Conservation (phyloP, 2,113 vertebrate genomes). For the Podarcis muralis region DNA sequence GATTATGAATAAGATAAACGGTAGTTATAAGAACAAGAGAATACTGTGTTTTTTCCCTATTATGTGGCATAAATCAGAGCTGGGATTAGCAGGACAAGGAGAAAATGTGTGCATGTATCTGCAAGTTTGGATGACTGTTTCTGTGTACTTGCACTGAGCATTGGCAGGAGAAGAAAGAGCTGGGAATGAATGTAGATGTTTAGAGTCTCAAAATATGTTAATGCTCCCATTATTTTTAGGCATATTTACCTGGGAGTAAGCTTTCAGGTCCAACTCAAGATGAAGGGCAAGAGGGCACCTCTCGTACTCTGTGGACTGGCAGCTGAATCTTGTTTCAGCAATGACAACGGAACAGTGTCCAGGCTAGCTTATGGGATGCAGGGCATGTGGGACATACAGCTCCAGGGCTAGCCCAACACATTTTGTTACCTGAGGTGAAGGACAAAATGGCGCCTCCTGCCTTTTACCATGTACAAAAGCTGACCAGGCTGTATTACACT, state of each 20-base stretch:
- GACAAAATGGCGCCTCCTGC: too few relatives aligned
- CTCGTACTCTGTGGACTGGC: neutral
- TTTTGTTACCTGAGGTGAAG: too few relatives aligned
- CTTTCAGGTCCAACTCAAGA: neutral
- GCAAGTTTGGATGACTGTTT: neutral
- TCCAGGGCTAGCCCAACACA: too few relatives aligned
- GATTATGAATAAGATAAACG: neutral
- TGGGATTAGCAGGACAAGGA: neutral
- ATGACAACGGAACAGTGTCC: neutral
- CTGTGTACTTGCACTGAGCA: neutral
- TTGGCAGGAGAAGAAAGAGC: neutral
- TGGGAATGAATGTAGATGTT: neutral
- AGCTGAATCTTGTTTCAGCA: neutral
- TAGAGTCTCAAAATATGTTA: neutral
- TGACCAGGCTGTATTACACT: too few relatives aligned
- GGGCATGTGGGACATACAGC: too few relatives aligned
- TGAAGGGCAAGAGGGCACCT: neutral
- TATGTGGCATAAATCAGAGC: neutral
- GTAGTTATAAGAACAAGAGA: neutral
- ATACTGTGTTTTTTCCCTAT: neutral
- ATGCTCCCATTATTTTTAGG: neutral
- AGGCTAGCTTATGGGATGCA: neutral
- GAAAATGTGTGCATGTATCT: neutral
- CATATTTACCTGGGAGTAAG: neutral
- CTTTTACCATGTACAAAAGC: too few relatives aligned